Base-by-base conservation (phyloP, 1,140 invertebrate species). In the Uloborus diversus region DNA sequence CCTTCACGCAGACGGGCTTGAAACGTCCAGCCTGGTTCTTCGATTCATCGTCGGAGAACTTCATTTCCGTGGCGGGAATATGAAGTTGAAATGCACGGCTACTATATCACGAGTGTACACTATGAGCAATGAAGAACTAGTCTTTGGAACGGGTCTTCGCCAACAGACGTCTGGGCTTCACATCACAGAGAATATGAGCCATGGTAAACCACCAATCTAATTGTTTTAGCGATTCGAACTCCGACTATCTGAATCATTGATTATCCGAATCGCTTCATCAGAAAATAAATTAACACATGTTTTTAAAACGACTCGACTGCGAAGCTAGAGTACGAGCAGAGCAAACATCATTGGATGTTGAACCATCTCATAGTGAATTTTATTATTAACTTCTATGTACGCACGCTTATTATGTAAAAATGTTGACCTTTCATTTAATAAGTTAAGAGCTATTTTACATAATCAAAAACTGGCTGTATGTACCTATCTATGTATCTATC, bases 181-280 rank as follows among this genome's bases (percentile, higher is more conserved):
- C 49, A 81, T 81, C 23, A 83, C 68, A 17, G 79, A 82, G 71
- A 82, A 73, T 13, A 66, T 69, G 30, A 59, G 69, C 37, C 78
- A 64, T 70, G 80, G 75, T 79, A 33, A 71, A 93, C 25, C n/a
- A 7, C 23, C 23, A n/a, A 1, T 53, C 23, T 42, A 42, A 13
- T 42, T 42, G 2, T 42, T 13, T 42, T 42, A n/a, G n/a, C n/a
- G n/a, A n/a, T n/a, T n/a, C n/a, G n/a, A n/a, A n/a, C n/a, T n/a
- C n/a, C n/a, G n/a, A n/a, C n/a, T n/a, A n/a, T n/a, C n/a, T n/a
- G n/a, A n/a, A n/a, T n/a, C n/a, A n/a, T n/a, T n/a, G n/a, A n/a
- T n/a, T n/a, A n/a, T n/a, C n/a, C n/a, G 37, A 42, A 42, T 9
- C 17, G 17, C 9, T 42, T 42, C 9, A 13, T 42, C 17, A 13